Base-by-base conservation (phyloP, 2,888 invertebrate species). In the Agrilus biguttatus region DNA sequence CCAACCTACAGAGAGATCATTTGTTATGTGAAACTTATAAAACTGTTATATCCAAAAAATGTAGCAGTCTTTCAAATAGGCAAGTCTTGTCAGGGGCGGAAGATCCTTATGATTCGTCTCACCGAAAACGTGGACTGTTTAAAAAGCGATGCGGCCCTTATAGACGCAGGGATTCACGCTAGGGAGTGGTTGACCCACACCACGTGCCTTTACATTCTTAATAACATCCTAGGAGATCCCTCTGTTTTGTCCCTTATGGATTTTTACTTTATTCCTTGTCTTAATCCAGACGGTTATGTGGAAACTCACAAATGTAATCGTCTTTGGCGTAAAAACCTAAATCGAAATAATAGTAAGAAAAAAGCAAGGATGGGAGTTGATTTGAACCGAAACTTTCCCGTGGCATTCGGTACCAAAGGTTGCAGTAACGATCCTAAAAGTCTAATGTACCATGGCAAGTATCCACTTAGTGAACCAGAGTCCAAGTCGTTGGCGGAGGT, bases 401-500 rank as follows among this genome's bases (percentile, higher is more conserved):
- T 37, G 21, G 50, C 46, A 38, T 56, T 47, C 44, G 54, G 55
- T 43, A 44, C 55, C 54, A 49, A 49, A 12, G 50, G 53, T 1
- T 53, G 55, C 28, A 55, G 54, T 38, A 36, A 38, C 8, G 33
- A 47, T n/a, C 45, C 41, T 5, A 14, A 34, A 1, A 50, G 50
- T 33, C 41, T 45, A 19, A 48, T 44, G 39, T 56, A 55, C 41
- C 44, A 49, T 5, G 55, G 55, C 14, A 37, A 42, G 19, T 33
- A 45, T 19, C 43, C 50, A 6, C 35, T 56, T 21, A 56, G 55
- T 33, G 55, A 56, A 40, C 55, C 55, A 0, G 67, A 65, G 28
- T 35, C 51, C 1, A 43, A 45, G 47, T 45, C 50, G 7, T 38
- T 56, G 35, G 53, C 51, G 5, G 43, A 43, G 8, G 66, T 57